Evolutionary conservation across 1,140 invertebrate genomes (phyloP).

Genomic region (Ylistrum balloti): DNA sequence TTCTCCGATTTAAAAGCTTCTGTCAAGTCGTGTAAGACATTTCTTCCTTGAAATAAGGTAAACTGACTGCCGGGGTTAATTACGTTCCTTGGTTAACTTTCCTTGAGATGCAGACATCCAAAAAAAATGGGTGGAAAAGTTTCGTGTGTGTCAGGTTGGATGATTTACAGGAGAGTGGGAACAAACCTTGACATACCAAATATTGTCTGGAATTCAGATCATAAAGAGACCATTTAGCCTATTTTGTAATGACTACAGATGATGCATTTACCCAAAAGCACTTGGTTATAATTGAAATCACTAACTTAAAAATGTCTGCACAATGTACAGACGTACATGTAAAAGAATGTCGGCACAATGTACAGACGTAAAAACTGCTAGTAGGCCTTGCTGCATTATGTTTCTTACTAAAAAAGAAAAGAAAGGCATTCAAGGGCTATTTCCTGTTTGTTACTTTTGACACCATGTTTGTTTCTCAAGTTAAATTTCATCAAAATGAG

Average conservation of each 20-base stretch:
- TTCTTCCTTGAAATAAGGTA: conserved; percentile 33
- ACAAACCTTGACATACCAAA: conserved; percentile 14
- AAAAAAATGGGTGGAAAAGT: neutral
- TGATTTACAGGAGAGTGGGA: neutral
- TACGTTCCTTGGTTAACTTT: conserved; percentile 19
- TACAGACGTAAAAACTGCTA: neutral
- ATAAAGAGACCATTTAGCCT: conserved; percentile 19
- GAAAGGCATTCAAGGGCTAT: neutral
- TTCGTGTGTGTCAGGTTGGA: neutral
- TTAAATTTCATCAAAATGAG: neutral
- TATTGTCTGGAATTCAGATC: neutral
- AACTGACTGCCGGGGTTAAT: conserved; percentile 20
- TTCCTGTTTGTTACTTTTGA: conserved; percentile 9
- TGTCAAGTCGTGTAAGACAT: conserved; percentile 11
- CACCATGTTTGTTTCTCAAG: neutral
- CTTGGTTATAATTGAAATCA: conserved; percentile 35
- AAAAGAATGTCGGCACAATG: neutral
- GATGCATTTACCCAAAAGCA: neutral
- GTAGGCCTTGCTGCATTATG: neutral
- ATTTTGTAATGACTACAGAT: conserved; percentile 27
- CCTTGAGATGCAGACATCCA: conserved; percentile 5
- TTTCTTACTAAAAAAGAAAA: neutral
- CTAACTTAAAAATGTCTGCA: conserved; percentile 8
- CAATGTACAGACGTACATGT: neutral
- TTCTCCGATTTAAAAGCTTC: neutral